Percentiles rank a stretch among this genome's conserved stretches.
Conservation (phyloP, 2,113 vertebrate genomes). For the Saccopteryx leptura region DNA sequence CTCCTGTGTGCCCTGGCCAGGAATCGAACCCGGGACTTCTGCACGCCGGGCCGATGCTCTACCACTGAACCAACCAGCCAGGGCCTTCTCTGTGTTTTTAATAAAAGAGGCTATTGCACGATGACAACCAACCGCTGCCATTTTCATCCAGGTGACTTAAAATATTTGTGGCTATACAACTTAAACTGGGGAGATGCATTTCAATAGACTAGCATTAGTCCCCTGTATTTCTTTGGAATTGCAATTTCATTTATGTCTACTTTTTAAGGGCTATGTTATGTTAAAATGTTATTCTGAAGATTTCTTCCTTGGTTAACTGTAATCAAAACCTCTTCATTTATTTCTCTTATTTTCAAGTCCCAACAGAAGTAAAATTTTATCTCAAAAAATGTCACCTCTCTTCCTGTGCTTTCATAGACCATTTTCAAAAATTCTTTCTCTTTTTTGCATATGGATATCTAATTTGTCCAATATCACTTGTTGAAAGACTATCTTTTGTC, state of each 20-base stretch:
- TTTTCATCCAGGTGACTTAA: not conserved
- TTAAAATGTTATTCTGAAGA: not conserved
- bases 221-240: not conserved
- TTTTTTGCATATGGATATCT: not conserved
- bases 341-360: conserved; percentile 13
- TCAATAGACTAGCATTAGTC: not conserved
- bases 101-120: not conserved
- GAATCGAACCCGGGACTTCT: too few relatives aligned
- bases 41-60: too few relatives aligned
- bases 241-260: not conserved
- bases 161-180: not conserved
- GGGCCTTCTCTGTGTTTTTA: not conserved
- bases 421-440: not conserved
- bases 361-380: not conserved
- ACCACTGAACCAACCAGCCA: too few relatives aligned
- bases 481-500: not conserved
- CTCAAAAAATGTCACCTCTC: not conserved
- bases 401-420: not conserved
- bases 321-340: not conserved
- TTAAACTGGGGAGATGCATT: not conserved
- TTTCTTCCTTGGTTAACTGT: not conserved
- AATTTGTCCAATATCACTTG: not conserved
- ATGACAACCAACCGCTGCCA: not conserved
- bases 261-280: not conserved
- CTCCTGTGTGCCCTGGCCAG: too few relatives aligned